phyloP scores from a whole-genome alignment of 2,113 vertebrate genomes.

The Notarius lentiginosus region DNA sequence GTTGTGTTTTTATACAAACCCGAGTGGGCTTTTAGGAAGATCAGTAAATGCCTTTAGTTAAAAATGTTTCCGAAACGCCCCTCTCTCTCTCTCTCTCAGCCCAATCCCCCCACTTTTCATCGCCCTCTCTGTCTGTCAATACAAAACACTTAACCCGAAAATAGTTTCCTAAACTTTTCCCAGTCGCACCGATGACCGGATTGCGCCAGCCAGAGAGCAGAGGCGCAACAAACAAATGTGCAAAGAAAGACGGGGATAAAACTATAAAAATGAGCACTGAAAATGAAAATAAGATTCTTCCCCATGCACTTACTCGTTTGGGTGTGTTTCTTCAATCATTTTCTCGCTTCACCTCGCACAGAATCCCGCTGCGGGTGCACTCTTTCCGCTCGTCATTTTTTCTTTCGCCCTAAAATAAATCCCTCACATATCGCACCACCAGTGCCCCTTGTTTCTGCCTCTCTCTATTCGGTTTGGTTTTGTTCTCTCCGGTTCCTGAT shows the following conservation, averaged over 20 bases:
- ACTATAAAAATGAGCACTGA: too few relatives aligned
- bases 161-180: constrained; percentile 39
- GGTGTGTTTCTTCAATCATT: constrained; percentile 87
- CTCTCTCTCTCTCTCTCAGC: constrained; percentile 40
- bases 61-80: constrained; percentile 56
- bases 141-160: constrained; percentile 32
- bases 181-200: not conserved
- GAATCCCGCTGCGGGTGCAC: constrained; percentile 74
- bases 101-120: constrained; percentile 33
- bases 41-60: constrained; percentile 48
- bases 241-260: not conserved
- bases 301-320: constrained; percentile 82
- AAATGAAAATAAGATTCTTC: not conserved
- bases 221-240: not conserved
- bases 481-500: constrained; percentile 64
- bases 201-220: not conserved
- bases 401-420: constrained; percentile 41
- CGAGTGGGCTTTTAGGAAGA: not conserved
- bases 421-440: constrained; percentile 20
- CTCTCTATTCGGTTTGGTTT: constrained; percentile 29
- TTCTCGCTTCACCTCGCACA: constrained; percentile 77
- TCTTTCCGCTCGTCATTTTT: constrained; percentile 77
- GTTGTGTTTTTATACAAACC: too few relatives aligned
- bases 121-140: constrained; percentile 35
- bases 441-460: not conserved